Percentiles rank a stretch among this genome's conserved stretches.
Evolutionary conservation across 2,797 vertebrate species (phyloP).

Genomic region (Synaphobranchus kaupii): DNA sequence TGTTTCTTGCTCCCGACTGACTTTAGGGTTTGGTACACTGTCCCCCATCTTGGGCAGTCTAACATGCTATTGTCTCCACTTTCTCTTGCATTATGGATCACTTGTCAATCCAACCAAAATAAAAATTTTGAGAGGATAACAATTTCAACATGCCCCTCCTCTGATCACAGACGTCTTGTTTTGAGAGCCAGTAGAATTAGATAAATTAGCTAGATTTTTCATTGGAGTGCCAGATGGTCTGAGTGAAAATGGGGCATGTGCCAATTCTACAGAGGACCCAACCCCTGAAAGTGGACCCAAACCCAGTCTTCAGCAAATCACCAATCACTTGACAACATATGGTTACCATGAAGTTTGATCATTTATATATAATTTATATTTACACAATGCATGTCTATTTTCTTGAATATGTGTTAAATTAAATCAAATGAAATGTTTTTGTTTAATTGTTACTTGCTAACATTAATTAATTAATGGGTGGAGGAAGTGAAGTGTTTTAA

Average conservation of each 20-base stretch:
- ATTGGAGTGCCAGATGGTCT: slow-evolving; percentile 1
- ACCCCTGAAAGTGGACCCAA: background rate
- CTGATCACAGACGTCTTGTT: background rate
- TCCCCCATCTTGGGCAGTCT: background rate
- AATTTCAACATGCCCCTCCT: background rate
- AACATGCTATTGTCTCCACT: background rate
- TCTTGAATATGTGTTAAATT: no score
- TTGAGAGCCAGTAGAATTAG: background rate
- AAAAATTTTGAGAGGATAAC: background rate
- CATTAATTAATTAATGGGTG: no score
- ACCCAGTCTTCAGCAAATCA: background rate
- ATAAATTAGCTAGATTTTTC: background rate
- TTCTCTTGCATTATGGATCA: background rate
- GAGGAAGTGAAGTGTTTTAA: no score
- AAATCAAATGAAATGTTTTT: no score
- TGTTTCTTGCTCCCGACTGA: background rate
- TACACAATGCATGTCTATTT: background rate
- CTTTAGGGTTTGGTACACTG: background rate
- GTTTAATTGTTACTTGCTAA: no score
- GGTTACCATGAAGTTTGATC: no score
- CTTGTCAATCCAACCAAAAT: background rate
- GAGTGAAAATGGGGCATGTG: background rate
- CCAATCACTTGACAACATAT: background rate
- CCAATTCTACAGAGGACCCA: background rate
- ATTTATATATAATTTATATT: background rate